Evolutionary conservation across 2,888 invertebrate species (phyloP).

Genomic region (Drosophila kanekoi): DNA sequence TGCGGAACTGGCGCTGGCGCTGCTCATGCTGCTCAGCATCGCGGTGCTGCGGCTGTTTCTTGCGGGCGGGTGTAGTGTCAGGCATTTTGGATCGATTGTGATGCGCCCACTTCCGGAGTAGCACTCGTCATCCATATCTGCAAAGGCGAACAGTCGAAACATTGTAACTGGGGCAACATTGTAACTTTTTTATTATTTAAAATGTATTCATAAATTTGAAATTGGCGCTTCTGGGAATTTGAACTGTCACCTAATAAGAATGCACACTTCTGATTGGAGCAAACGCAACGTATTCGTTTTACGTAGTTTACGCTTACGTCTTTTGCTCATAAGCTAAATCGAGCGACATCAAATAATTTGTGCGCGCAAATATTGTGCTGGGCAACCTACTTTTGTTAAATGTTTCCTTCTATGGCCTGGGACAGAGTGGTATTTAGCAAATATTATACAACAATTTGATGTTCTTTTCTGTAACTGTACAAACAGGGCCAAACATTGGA

Average conservation of each 20-base stretch:
- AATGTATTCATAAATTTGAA: too few relatives aligned
- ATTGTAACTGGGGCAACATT: too few relatives aligned
- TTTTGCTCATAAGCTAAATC: constrained; percentile 18
- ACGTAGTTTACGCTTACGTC: constrained; percentile 15
- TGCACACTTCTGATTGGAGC: too few relatives aligned
- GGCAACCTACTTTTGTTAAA: constrained; percentile 57
- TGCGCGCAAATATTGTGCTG: constrained; percentile 56
- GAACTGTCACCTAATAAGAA: too few relatives aligned
- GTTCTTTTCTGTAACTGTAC: constrained; percentile 64
- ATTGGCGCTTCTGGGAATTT: too few relatives aligned
- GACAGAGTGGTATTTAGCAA: constrained; percentile 29
- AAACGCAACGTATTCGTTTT: background rate
- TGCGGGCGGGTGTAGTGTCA: constrained; percentile 68
- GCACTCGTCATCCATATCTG: constrained; percentile 96
- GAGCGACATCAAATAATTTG: constrained; percentile 33
- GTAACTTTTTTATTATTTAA: background rate
- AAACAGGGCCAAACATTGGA: constrained; percentile 49
- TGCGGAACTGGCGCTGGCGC: constrained; percentile 59
- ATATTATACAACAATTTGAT: constrained; percentile 60
- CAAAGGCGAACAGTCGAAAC: constrained; percentile 9
- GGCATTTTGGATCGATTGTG: constrained; percentile 80
- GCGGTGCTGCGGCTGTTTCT: constrained; percentile 56
- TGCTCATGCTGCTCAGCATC: constrained; percentile 60
- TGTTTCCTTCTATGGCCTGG: background rate
- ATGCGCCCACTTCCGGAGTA: constrained; percentile 88